phyloP scores from a whole-genome alignment of 2,888 invertebrate genomes.

The Magallana nippona region DNA sequence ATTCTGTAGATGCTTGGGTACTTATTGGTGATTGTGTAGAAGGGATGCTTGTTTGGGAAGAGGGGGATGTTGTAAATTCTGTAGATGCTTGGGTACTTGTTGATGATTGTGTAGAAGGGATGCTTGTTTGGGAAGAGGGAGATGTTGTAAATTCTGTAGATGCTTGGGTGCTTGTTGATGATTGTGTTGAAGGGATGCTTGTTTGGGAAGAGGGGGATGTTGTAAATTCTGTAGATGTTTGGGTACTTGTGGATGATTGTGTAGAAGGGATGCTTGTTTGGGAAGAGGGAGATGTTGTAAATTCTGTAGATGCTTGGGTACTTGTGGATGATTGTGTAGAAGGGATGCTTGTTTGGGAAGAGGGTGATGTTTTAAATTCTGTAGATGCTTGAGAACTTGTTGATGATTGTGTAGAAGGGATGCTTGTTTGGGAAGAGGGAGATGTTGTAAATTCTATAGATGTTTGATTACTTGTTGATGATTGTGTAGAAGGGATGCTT shows the following conservation, averaged over 20 bases:
- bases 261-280: not conserved
- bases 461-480: not conserved
- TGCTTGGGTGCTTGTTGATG: not conserved
- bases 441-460: not conserved
- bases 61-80: not conserved
- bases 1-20: not conserved
- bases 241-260: not conserved
- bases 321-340: no score
- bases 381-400: not conserved
- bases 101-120: no score
- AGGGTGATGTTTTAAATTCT: not conserved
- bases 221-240: not conserved
- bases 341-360: not conserved
- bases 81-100: not conserved
- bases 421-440: not conserved
- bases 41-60: not conserved
- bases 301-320: not conserved
- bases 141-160: not conserved
- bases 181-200: no score
- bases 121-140: not conserved
- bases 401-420: no score
- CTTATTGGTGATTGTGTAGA: no score
- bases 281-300: not conserved
- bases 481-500: no score
- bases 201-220: not conserved